Percentiles rank a stretch among this genome's conserved stretches.
phyloP scores from a whole-genome alignment of 1,140 invertebrate genomes.

The Aphaenogaster ashmeadi region DNA sequence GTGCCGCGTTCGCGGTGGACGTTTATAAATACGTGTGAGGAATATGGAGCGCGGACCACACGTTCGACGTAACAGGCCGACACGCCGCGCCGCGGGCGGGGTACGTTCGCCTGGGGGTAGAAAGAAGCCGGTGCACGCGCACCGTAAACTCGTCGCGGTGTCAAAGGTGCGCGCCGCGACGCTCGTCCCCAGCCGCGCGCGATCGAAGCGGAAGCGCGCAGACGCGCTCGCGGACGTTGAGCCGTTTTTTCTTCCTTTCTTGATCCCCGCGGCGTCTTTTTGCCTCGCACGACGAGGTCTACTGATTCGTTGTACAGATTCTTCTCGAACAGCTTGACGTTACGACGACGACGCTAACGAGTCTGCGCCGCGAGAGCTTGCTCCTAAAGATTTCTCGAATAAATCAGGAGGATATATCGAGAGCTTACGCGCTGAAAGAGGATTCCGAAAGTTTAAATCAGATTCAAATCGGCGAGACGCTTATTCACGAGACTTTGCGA shows the following conservation, averaged over 20 bases:
- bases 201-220: constrained; percentile 8
- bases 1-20: background rate
- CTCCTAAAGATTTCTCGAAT: background rate
- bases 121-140: constrained; percentile 11
- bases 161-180: constrained; percentile 31
- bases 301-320: background rate
- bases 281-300: background rate
- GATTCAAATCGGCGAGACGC: background rate
- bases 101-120: background rate
- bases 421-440: background rate
- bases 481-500: background rate
- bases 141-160: constrained; percentile 41
- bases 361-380: background rate
- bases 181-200: background rate
- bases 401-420: background rate
- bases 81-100: constrained; percentile 3
- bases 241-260: background rate
- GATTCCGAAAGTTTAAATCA: constrained; percentile 2
- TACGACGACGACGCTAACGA: background rate
- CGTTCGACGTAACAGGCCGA: constrained; percentile 59
- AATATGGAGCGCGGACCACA: constrained; percentile 10
- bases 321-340: background rate
- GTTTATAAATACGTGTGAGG: constrained; percentile 40
- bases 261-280: background rate
- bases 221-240: constrained; percentile 12